Base-by-base conservation (phyloP, 2,113 vertebrate genomes). In the Tinamus guttatus region DNA sequence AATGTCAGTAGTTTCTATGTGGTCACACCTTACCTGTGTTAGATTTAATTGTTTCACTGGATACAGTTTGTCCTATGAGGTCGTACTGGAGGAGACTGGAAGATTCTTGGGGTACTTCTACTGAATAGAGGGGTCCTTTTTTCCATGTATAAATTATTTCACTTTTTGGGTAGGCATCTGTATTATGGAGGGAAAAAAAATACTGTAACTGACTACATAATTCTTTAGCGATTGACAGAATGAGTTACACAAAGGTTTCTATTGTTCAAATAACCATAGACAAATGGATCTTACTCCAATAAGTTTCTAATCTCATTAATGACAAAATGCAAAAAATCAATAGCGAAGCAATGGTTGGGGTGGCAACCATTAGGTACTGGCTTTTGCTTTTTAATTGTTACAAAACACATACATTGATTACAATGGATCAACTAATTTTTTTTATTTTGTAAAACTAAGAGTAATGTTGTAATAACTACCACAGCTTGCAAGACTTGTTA, bases 71-170 rank as follows among this genome's bases (percentile, higher is more conserved):
- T 93, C 99, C 99, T 88, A 99, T 98, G 84, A 99, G 98, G 95
- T 99, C 99, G 51, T 99, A 99, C 95, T 99, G 99, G 52, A 99
- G 99, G 43, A 99, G 98, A 92, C 99, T 99, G 83, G 99, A 99
- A 41, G 99, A 99, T 93, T 99, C 99, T 68, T 99, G 98, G 58
- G 99, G 99, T 40, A 99, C 98, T 97, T 99, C 99, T 88, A 99
- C 99, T 25, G 99, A 99, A 94, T 99, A 97, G 74, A 99, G 89
- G 5, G 99, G 99, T 84, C 99, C 99, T 98, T 99, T 99, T 93
- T 99, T 99, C 99, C 99, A 99, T 6, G 99, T 99, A 91, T 99
- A 99, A 97, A 99, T 99, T 96, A 99, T 98, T 98, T 99, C 99
- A 84, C 98, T 99, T 98, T 98, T 99, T 38, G 99, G 99, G 81